phyloP scores from a whole-genome alignment of 2,888 invertebrate genomes.

The Chorisops tibialis region DNA sequence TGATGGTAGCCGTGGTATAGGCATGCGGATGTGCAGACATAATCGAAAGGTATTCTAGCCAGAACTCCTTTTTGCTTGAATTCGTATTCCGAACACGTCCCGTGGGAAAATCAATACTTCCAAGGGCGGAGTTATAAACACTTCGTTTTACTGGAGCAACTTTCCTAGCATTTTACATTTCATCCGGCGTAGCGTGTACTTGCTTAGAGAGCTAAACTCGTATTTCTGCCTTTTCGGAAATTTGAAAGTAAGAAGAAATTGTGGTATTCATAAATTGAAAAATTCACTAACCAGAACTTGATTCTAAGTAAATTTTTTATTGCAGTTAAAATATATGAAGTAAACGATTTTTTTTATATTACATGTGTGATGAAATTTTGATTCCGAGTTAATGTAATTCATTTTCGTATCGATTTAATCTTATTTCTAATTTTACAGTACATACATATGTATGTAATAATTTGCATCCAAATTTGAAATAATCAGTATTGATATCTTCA shows the following conservation, averaged over 20 bases:
- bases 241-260: constrained; percentile 2
- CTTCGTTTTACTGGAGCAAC: constrained; percentile 19
- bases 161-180: neutral
- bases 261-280: constrained; percentile 4
- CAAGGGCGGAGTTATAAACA: constrained; percentile 34
- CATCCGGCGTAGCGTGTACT: neutral
- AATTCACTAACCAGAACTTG: neutral
- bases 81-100: constrained; percentile 29
- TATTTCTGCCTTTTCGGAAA: neutral
- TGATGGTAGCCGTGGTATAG: no score
- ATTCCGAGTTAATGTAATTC: no score
- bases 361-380: no score
- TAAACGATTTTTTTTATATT: no score
- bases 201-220: neutral
- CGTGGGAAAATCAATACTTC: constrained; percentile 32
- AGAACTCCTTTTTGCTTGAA: neutral
- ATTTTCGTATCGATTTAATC: no score
- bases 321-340: no score
- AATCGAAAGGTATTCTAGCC: neutral
- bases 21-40: neutral
- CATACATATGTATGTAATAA: no score
- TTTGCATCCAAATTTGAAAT: no score
- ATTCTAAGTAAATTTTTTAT: no score
- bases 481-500: no score
- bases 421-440: no score